Conservation (phyloP, 2,113 vertebrate genomes). For the Alosa alosa region DNA sequence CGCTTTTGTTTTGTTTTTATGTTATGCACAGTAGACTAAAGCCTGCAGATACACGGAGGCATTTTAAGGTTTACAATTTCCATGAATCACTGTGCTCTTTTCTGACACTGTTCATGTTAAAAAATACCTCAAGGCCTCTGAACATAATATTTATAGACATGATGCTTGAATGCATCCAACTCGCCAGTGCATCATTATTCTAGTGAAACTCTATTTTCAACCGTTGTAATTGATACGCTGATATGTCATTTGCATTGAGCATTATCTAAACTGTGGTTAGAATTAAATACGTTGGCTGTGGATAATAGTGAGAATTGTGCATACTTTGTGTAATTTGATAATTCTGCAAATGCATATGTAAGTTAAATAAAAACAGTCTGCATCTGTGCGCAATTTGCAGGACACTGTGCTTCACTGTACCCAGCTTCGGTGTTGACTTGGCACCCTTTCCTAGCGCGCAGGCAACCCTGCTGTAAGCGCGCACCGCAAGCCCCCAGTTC, state of each 20-base stretch:
- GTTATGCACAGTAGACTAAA: not conserved
- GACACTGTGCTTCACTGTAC: conserved; percentile 57
- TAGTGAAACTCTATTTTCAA: too few relatives aligned
- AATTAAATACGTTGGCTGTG: not conserved
- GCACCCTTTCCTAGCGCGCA: conserved; percentile 35
- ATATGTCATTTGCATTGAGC: not conserved
- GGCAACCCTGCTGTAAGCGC: conserved; percentile 37
- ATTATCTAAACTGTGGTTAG: not conserved
- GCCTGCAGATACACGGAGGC: not conserved
- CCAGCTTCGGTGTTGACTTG: conserved; percentile 70
- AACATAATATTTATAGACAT: not conserved
- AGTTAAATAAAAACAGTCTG: not conserved
- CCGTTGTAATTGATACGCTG: too few relatives aligned
- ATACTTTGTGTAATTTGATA: not conserved
- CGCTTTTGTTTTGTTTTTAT: not conserved
- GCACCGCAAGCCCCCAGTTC: conserved; percentile 60
- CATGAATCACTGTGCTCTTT: not conserved
- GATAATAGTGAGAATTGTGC: not conserved
- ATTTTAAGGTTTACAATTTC: not conserved
- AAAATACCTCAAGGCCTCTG: not conserved
- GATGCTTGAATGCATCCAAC: too few relatives aligned
- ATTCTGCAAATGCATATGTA: not conserved
- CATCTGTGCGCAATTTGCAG: conserved; percentile 64
- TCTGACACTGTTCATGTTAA: not conserved
- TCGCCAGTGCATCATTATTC: too few relatives aligned